A percentile compares a stretch with the other conserved stretches of the same genome.
phyloP scores from a whole-genome alignment of 2,888 invertebrate genomes.

The Cheiracanthium punctorium region DNA sequence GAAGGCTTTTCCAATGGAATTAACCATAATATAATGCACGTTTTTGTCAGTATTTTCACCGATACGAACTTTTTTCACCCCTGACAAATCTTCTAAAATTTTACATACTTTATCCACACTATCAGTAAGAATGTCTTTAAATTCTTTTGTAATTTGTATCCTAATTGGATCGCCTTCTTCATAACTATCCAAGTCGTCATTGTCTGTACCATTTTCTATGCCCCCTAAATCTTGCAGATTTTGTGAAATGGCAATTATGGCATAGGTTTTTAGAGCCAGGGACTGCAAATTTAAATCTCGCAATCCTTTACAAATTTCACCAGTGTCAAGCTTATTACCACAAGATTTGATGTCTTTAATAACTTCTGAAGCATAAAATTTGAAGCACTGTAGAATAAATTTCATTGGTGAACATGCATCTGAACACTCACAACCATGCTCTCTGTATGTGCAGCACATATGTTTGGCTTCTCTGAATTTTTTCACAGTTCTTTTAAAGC shows the following conservation, averaged over 20 bases:
- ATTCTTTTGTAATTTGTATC: slow-evolving; percentile 32
- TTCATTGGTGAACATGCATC: slow-evolving; percentile 33
- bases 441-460: background rate
- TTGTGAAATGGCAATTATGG: slow-evolving; percentile 32
- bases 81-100: slow-evolving; percentile 26
- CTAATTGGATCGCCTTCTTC: slow-evolving; percentile 55
- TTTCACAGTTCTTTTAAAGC: slow-evolving; percentile 11
- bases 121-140: slow-evolving; percentile 21
- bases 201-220: background rate
- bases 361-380: slow-evolving; percentile 47
- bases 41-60: slow-evolving; percentile 19
- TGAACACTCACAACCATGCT: background rate
- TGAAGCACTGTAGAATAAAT: slow-evolving; percentile 31
- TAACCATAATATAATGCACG: slow-evolving; percentile 36
- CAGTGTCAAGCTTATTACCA: too few species aligned
- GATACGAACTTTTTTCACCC: slow-evolving; percentile 39
- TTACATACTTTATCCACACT: slow-evolving; percentile 14
- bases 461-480: background rate
- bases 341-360: slow-evolving; percentile 6
- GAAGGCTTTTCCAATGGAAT: slow-evolving; percentile 44
- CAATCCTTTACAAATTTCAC: slow-evolving; percentile 19
- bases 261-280: slow-evolving; percentile 41
- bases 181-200: background rate
- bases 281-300: slow-evolving; percentile 45
- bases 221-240: background rate